Evolutionary conservation across 2,113 vertebrate species (phyloP), one percentile per base, ranked within the genome.

Genomic region (Hemicordylus capensis): DNA sequence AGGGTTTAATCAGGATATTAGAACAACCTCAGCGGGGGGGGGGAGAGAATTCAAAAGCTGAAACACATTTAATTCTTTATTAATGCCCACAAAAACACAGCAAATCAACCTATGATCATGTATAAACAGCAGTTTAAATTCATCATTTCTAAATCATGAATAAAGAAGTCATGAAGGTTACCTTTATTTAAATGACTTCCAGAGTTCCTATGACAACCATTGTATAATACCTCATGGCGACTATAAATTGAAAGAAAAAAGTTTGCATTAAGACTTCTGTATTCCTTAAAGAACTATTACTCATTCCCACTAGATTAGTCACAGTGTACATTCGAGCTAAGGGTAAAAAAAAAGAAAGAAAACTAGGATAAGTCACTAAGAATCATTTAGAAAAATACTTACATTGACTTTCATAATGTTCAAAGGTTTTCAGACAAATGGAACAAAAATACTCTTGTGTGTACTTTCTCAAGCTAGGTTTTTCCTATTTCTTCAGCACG

Each of bases 121-220:
- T 89, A 92, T 91, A 91, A 92, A 93, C 63, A 88, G 84, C 1
- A 0, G 82, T 93, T 94, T 91, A 85, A 91, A 92, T 90, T 88
- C 87, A 89, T 96, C 92, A 85, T 85, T 87, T 94, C 91, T 88
- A 92, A 95, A 96, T 94, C 89, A 94, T 89, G 94, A 93, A 88
- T 90, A 64, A 94, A 93, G 84, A 78, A 85, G 94, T 95, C 86
- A 88, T 90, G 91, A 94, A 93, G 67, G 87, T 90, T 85, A 79
- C 76, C 84, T 61, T 72, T 80, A 72, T 72, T 39, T 90, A 85
- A 86, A 87, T 88, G 74, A 90, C 69, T 90, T 88, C 89, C 88
- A 2, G 85, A 84, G 85, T 92, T 93, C 76, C 89, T 88, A 91
- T 95, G 93, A 89, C 93, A 94, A 89, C 75, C 85, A 77, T 91